These are phyloP conservation scores for Eulemur mongoz DNA, from an alignment of 2,797 vertebrate genomes.

Conservation along the genomic window DNA sequence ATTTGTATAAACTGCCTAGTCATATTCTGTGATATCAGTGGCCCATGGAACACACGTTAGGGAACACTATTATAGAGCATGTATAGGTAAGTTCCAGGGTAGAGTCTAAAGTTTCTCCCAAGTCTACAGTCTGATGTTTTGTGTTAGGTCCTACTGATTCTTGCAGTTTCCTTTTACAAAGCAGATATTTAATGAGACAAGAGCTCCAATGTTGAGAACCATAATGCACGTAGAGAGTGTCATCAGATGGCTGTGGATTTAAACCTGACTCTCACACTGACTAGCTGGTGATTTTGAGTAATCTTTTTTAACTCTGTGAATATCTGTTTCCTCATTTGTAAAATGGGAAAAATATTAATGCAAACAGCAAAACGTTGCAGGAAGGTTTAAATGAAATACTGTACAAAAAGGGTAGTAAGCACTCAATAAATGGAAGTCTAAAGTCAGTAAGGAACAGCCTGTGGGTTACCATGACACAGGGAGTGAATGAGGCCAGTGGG, in stretches of 20 bases:
- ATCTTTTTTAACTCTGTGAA: background rate
- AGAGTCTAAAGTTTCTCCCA: background rate
- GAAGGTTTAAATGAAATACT: background rate
- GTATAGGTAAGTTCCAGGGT: background rate
- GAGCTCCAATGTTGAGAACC: background rate
- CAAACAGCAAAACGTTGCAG: background rate
- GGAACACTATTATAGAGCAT: background rate
- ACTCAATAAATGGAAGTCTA: background rate
- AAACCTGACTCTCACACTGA: background rate
- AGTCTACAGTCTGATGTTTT: background rate
- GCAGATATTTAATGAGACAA: background rate
- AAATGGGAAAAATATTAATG: background rate
- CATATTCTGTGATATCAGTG: background rate
- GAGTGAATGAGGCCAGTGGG: background rate
- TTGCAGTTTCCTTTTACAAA: background rate
- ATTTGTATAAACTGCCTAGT: background rate
- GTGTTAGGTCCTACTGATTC: background rate
- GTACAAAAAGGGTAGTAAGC: background rate
- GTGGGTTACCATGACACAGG: background rate
- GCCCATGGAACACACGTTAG: background rate
- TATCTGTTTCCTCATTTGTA: background rate
- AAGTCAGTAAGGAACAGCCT: background rate
- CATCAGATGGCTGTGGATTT: background rate
- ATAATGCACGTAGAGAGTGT: background rate
- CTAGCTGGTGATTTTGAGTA: background rate